Base-by-base conservation (phyloP, 2,888 invertebrate genomes). In the Rhorus exstirpatorius region DNA sequence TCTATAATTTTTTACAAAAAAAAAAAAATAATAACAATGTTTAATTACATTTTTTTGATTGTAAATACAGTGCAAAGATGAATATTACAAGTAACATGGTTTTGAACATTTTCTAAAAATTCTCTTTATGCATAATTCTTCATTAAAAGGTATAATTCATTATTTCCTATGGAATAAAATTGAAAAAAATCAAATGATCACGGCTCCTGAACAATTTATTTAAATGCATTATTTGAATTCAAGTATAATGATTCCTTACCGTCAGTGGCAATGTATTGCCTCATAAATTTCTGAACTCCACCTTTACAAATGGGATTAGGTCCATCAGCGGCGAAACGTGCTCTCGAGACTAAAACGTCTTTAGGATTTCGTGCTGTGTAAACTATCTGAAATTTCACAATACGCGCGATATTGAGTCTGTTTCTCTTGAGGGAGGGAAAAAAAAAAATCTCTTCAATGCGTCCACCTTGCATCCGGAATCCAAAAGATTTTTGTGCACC, bases 401-500 rank as follows among this genome's bases (percentile, higher is more conserved):
- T 31, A 31, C 31, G 31, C 31, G 6, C 31, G 31, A n/a, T n/a
- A n/a, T 31, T 31, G 31, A 31, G 31, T n/a, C n/a, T n/a, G n/a
- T n/a, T n/a, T n/a, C n/a, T n/a, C n/a, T n/a, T n/a, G n/a, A n/a
- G n/a, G n/a, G n/a, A n/a, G n/a, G n/a, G n/a, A n/a, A n/a, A n/a
- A n/a, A n/a, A n/a, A n/a, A n/a, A n/a, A n/a, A n/a, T n/a, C n/a
- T n/a, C n/a, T n/a, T n/a, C n/a, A n/a, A n/a, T n/a, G n/a, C n/a
- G n/a, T n/a, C 6, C 31, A 31, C 31, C 31, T 31, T 31, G 6
- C 83, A 81, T 6, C 81, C 85, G 12, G 77, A 67, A 21, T 79
- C 67, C 1, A 85, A 63, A 21, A 86, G 71, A 24, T 72, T 67
- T 38, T 96, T 96, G 46, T 97, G 91, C 1, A 97, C 93, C 0